Evolutionary conservation across 2,113 vertebrate species (phyloP).

Genomic region (Lethenteron reissneri): DNA sequence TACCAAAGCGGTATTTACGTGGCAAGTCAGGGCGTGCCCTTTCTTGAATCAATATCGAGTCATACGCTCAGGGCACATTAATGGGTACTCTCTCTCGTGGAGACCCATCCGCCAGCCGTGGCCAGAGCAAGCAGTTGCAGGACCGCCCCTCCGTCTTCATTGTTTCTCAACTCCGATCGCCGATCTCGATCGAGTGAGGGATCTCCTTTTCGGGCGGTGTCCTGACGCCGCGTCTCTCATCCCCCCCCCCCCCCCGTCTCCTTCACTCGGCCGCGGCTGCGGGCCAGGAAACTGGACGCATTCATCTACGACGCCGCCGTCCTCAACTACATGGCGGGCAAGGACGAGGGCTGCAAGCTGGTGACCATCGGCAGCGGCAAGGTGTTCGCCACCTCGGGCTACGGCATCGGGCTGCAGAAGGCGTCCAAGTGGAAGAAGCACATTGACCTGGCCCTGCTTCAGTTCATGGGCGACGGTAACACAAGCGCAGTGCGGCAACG

Average conservation of each 20-base stretch:
- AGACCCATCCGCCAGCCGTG: background rate
- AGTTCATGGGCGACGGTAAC: slow-evolving; percentile 81
- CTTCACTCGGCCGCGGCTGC: background rate
- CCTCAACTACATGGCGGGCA: slow-evolving; percentile 95
- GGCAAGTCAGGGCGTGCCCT: background rate
- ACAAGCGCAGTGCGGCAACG: background rate
- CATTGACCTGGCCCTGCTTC: slow-evolving; percentile 77
- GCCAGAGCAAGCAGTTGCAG: background rate
- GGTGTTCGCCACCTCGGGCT: slow-evolving; percentile 87
- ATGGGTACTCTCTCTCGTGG: background rate
- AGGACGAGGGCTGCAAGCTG: slow-evolving; percentile 91
- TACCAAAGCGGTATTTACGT: background rate
- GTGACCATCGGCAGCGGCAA: slow-evolving; percentile 93
- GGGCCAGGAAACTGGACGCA: slow-evolving; percentile 66
- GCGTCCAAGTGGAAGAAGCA: slow-evolving; percentile 74
- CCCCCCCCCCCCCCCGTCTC: background rate
- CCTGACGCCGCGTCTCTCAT: background rate
- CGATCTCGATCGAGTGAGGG: background rate
- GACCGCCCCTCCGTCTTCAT: background rate
- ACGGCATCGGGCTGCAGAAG: slow-evolving; percentile 90
- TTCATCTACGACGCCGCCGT: slow-evolving; percentile 88
- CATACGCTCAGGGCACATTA: background rate
- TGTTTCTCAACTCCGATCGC: no score
- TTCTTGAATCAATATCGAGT: background rate
- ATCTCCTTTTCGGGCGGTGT: background rate